phyloP scores from a whole-genome alignment of 2,113 vertebrate genomes.

The Nesogale talazaci region DNA sequence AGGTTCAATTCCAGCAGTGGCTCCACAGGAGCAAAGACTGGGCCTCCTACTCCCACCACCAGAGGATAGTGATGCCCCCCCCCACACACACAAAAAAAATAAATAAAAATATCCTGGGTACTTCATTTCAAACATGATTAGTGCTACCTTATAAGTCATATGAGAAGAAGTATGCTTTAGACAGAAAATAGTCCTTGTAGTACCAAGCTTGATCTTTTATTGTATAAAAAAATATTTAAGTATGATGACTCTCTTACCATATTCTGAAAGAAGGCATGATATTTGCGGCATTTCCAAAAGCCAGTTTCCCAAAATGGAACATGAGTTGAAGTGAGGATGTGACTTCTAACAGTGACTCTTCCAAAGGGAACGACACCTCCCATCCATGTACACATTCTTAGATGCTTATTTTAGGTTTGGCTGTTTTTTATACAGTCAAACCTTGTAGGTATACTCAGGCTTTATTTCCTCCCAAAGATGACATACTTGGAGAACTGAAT shows the following conservation, averaged over 20 bases:
- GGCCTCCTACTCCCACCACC: no score
- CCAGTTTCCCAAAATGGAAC: background rate
- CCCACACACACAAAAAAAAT: no score
- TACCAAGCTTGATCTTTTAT: constrained; percentile 32
- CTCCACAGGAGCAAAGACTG: no score
- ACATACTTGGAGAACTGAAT: constrained; percentile 26
- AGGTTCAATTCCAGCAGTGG: no score
- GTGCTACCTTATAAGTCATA: background rate
- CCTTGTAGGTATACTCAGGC: background rate
- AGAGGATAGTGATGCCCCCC: no score
- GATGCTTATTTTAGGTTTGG: constrained; percentile 10
- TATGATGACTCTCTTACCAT: background rate
- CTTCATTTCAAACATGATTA: constrained; percentile 34
- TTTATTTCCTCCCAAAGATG: constrained; percentile 41
- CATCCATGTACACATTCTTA: background rate
- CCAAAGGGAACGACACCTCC: background rate
- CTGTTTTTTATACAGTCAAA: constrained; percentile 18
- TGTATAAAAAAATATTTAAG: background rate
- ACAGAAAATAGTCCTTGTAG: background rate
- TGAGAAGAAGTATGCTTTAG: constrained; percentile 12
- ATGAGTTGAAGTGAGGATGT: background rate
- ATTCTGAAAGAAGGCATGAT: constrained; percentile 18
- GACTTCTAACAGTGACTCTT: background rate
- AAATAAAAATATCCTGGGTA: background rate
- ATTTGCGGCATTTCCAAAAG: constrained; percentile 16